Evolutionary conservation across 2,113 vertebrate genomes (phyloP).

Genomic region (Dasypus novemcinctus): DNA sequence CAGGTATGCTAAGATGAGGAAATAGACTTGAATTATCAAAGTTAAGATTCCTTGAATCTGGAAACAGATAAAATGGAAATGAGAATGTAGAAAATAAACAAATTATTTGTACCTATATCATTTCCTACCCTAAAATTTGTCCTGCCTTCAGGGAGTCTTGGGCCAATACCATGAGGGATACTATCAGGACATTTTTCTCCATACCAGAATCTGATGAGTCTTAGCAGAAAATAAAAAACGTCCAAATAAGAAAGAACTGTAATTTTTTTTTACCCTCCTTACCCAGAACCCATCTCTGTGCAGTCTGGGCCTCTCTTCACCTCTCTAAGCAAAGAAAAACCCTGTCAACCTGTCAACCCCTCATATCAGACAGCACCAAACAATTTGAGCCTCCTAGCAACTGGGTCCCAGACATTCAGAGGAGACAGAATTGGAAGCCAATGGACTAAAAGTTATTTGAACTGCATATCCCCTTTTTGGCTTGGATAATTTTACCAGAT

Average conservation of each 20-base stretch:
- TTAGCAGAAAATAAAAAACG: constrained; percentile 19
- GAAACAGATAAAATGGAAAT: constrained; percentile 67
- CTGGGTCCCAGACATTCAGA: background rate
- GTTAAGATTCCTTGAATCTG: constrained; percentile 51
- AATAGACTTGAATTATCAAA: constrained; percentile 52
- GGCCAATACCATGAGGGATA: background rate
- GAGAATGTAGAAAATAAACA: constrained; percentile 51
- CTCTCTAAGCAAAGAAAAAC: background rate
- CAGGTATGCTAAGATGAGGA: constrained; percentile 7
- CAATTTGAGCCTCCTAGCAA: background rate
- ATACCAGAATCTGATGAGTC: background rate
- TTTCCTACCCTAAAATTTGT: constrained; percentile 20
- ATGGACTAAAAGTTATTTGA: background rate
- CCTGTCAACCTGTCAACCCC: background rate
- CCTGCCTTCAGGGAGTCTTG: background rate
- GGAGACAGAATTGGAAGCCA: background rate
- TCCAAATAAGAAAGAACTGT: background rate
- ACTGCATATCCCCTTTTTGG: background rate
- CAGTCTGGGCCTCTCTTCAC: background rate
- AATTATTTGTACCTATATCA: background rate
- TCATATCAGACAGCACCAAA: background rate
- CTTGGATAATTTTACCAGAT: background rate
- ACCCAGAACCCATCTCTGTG: background rate
- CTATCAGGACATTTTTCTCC: background rate
- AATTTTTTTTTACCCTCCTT: background rate